Evolutionary conservation across 2,797 vertebrate species (phyloP).

Genomic region (Halcyon leucocephala): DNA sequence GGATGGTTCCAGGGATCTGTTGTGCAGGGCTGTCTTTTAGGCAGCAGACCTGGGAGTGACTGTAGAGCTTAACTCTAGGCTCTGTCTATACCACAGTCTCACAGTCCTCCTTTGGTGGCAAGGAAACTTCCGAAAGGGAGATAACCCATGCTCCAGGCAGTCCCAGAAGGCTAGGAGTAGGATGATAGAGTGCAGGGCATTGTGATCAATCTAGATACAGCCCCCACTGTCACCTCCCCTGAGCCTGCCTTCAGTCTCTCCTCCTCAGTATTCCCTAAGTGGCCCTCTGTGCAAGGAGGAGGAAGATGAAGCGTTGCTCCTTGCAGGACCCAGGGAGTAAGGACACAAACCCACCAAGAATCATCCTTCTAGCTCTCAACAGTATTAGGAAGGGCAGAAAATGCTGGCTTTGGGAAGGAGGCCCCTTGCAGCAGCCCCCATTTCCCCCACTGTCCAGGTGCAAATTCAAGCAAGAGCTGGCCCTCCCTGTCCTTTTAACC

Average conservation of each 20-base stretch:
- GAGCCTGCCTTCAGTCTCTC: background rate
- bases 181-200: background rate
- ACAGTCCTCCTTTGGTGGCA: background rate
- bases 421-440: background rate
- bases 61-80: background rate
- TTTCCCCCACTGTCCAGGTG: background rate
- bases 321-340: background rate
- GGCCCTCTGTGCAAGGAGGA: background rate
- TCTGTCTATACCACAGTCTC: background rate
- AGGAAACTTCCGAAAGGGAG: background rate
- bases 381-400: background rate
- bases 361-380: background rate
- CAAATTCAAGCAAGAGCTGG: background rate
- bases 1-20: background rate
- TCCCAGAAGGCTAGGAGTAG: background rate
- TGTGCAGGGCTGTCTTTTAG: background rate
- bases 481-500: background rate
- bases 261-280: fast-evolving
- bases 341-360: background rate
- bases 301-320: background rate
- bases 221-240: background rate
- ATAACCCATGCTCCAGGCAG: background rate
- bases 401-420: background rate
- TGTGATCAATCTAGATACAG: background rate
- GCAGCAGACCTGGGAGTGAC: background rate